Conservation (phyloP, 2,113 vertebrate genomes). For the Sapayoa aenigma region DNA sequence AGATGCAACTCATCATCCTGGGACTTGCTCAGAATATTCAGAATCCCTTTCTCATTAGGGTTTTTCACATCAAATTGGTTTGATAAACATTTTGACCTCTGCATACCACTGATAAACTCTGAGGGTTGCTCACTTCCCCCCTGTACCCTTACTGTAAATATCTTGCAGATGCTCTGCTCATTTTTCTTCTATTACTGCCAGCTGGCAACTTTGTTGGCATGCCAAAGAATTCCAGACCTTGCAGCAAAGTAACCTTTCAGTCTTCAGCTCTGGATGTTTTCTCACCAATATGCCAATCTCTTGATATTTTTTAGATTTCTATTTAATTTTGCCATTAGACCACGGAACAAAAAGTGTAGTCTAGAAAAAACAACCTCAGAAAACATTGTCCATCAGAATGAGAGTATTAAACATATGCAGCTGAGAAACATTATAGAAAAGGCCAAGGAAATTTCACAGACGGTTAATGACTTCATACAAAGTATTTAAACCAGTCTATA, state of each 20-base stretch:
- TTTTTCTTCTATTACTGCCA: constrained; percentile 58
- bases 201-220: constrained; percentile 52
- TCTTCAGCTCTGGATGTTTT: neutral
- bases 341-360: neutral
- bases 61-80: constrained; percentile 45
- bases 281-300: neutral
- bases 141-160: constrained; percentile 47
- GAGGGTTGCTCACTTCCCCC: neutral
- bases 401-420: neutral
- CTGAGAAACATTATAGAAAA: neutral
- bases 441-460: neutral
- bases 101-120: constrained; percentile 62
- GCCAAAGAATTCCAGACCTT: constrained; percentile 24
- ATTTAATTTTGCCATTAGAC: neutral
- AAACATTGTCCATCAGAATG: neutral
- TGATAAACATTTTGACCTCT: constrained; percentile 53
- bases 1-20: neutral
- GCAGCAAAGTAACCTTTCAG: constrained; percentile 9
- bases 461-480: neutral
- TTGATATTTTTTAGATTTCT: neutral
- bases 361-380: neutral
- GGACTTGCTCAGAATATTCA: neutral
- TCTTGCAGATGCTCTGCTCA: constrained; percentile 60
- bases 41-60: constrained; percentile 8
- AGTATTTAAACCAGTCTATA: neutral